A percentile compares a stretch with the other conserved stretches of the same genome.
Evolutionary conservation across 2,888 invertebrate species (phyloP).

Genomic region (Acanthopleura granulata): DNA sequence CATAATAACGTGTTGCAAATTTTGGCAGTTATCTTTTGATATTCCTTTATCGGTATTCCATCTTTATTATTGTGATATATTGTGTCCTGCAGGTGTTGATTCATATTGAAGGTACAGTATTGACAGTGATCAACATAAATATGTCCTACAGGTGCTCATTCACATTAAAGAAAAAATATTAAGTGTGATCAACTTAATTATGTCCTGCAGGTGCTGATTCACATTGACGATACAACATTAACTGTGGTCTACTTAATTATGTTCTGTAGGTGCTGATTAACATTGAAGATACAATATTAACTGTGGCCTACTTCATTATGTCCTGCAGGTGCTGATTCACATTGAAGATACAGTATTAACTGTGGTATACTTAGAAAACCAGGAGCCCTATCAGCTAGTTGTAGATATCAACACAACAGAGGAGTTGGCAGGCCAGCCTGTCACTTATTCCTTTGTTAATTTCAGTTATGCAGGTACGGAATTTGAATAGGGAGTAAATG

Average conservation of each 20-base stretch:
- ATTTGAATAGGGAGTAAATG: not conserved
- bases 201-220: not conserved
- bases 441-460: constrained; percentile 16
- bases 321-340: not conserved
- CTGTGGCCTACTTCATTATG: not conserved
- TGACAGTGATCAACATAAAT: constrained; percentile 11
- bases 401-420: constrained; percentile 28
- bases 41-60: too few species aligned
- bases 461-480: not conserved
- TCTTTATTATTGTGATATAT: too few species aligned
- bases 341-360: not conserved
- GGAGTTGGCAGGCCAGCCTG: constrained; percentile 20
- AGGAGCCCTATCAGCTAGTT: not conserved
- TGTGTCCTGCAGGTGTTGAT: too few species aligned
- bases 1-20: too few species aligned
- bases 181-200: constrained; percentile 9
- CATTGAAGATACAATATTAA: not conserved
- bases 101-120: not conserved
- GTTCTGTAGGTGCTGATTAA: not conserved
- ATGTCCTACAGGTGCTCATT: too few species aligned
- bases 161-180: not conserved
- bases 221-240: not conserved
- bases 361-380: constrained; percentile 21
- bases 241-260: constrained; percentile 16
- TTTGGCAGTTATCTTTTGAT: too few species aligned